Percentiles rank a stretch among this genome's conserved stretches.
These are phyloP conservation scores for Capitella teleta DNA, from an alignment of 1,140 invertebrate genomes.

Conservation along the genomic window DNA sequence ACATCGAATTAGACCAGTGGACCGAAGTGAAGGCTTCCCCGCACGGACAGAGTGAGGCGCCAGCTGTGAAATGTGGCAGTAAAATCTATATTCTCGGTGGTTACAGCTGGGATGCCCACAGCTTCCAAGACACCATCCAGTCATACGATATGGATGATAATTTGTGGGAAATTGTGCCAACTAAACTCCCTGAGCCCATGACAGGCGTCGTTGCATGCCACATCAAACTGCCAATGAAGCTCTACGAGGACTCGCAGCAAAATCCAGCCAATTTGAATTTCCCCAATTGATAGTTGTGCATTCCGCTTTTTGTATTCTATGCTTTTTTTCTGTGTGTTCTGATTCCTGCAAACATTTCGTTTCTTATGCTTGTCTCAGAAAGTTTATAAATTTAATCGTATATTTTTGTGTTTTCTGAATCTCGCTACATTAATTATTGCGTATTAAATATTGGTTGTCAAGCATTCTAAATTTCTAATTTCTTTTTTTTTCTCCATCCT, in stretches of 20 bases:
- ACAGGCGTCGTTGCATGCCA: conserved; percentile 13
- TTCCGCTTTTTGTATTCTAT: no score
- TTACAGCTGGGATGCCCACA: conserved; percentile 15
- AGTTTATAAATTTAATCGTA: no score
- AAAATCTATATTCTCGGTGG: conserved; percentile 14
- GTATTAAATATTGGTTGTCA: no score
- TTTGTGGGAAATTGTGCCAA: conserved; percentile 7
- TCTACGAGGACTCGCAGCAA: background rate
- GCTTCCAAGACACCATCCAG: conserved; percentile 14
- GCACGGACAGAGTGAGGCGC: conserved; percentile 13
- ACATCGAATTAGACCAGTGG: conserved; percentile 13
- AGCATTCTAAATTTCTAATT: no score
- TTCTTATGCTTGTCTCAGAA: no score
- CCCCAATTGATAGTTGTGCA: no score
- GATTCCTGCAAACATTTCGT: no score
- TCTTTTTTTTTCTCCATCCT: no score
- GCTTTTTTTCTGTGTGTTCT: no score
- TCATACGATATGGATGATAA: conserved; percentile 9
- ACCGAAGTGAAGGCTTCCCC: conserved; percentile 10
- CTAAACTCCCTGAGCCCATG: conserved; percentile 13
- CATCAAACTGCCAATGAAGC: conserved; percentile 8
- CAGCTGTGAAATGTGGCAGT: conserved; percentile 11
- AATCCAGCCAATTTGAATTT: no score
- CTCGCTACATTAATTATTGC: no score
- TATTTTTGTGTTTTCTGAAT: no score